Conservation (phyloP, 2,888 invertebrate species). For the Microplitis manilae region DNA sequence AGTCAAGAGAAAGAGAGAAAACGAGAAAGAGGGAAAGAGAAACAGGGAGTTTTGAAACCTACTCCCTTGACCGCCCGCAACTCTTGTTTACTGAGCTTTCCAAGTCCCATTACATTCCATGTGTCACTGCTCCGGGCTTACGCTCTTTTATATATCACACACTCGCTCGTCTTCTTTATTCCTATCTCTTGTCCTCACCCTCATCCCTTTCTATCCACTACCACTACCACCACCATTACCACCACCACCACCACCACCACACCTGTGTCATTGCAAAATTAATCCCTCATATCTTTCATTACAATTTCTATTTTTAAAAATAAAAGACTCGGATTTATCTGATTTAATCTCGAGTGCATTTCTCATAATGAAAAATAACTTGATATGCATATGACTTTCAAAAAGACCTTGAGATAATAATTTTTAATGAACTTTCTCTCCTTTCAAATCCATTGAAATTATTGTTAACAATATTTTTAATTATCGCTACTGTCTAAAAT, state of each 20-base stretch:
- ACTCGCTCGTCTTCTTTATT: neutral
- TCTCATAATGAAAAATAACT: slow-evolving; percentile 51
- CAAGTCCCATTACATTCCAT: slow-evolving; percentile 4
- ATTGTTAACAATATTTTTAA: slow-evolving; percentile 54
- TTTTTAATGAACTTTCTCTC: neutral
- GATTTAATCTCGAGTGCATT: slow-evolving; percentile 50
- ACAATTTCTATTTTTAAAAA: neutral
- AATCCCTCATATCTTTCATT: neutral
- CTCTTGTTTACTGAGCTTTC: slow-evolving; percentile 26
- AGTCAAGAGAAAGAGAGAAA: too few species aligned
- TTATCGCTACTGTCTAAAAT: slow-evolving; percentile 29
- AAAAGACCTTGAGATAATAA: slow-evolving; percentile 35
- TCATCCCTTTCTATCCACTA: too few species aligned
- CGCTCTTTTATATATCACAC: slow-evolving; percentile 9
- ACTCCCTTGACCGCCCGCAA: slow-evolving; percentile 45
- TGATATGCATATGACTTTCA: slow-evolving; percentile 2
- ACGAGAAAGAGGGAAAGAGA: slow-evolving; percentile 1
- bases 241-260: too few species aligned
- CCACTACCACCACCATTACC: too few species aligned
- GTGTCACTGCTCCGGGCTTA: slow-evolving; percentile 24
- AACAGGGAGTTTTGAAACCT: neutral
- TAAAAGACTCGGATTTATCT: neutral
- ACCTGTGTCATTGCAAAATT: slow-evolving; percentile 18
- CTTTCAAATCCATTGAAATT: neutral
- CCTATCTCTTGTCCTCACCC: neutral